A percentile compares a stretch with the other conserved stretches of the same genome.
phyloP scores from a whole-genome alignment of 2,888 invertebrate genomes.

The Athalia cordata region DNA sequence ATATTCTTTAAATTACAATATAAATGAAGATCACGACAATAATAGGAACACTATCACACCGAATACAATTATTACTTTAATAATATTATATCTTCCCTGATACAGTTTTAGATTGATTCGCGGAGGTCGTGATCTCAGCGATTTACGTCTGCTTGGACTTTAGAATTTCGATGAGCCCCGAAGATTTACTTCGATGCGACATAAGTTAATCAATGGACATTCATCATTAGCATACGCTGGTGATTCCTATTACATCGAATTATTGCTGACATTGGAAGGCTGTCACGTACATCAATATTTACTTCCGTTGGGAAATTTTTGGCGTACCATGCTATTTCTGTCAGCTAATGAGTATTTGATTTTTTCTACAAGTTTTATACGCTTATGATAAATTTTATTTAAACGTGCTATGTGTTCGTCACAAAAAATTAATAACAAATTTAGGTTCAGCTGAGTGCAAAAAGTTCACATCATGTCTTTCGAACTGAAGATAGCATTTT shows the following conservation, averaged over 20 bases:
- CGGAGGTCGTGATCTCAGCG: conserved; percentile 14
- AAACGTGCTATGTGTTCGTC: not conserved
- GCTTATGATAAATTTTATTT: not conserved
- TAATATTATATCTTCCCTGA: not conserved
- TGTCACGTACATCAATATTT: no score
- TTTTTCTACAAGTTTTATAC: no score
- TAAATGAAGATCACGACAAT: no score
- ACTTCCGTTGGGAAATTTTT: no score
- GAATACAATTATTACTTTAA: no score
- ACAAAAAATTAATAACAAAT: conserved; percentile 9
- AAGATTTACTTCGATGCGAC: not conserved
- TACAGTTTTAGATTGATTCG: not conserved
- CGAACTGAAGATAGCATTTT: not conserved
- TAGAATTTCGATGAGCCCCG: conserved; percentile 31
- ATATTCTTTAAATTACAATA: no score
- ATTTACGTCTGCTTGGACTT: conserved; percentile 34
- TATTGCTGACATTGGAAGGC: no score
- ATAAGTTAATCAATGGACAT: not conserved
- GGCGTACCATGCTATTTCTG: no score
- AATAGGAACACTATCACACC: no score
- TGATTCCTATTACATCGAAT: no score
- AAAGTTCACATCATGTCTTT: conserved; percentile 8
- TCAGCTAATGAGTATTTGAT: no score
- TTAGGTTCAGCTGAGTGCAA: not conserved
- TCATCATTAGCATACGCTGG: no score